Evolutionary conservation across 1,140 invertebrate species (phyloP).

Genomic region (Zaprionus gabonicus): DNA sequence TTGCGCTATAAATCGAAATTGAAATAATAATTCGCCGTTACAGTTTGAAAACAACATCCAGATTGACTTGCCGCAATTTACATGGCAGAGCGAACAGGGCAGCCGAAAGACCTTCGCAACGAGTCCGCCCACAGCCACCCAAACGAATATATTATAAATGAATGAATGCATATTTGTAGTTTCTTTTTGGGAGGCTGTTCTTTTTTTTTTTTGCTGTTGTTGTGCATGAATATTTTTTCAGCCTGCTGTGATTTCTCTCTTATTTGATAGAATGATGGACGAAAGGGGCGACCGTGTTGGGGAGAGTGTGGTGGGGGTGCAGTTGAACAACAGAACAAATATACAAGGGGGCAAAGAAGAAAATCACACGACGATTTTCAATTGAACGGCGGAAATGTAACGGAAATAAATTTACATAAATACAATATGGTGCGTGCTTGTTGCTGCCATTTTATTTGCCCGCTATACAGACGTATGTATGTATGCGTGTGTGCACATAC

Average conservation of each 20-base stretch:
- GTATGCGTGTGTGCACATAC: conserved; percentile 16
- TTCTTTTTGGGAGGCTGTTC: conserved; percentile 24
- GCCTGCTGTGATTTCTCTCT: conserved; percentile 35
- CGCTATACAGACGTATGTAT: conserved; percentile 44
- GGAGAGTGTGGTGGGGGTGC: background rate
- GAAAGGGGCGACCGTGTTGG: background rate
- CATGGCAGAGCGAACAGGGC: conserved; percentile 33
- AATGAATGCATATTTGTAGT: conserved; percentile 64
- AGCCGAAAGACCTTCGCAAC: conserved; percentile 12
- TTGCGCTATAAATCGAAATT: conserved; percentile 25
- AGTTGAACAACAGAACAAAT: conserved; percentile 46
- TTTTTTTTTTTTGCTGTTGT: conserved; percentile 13
- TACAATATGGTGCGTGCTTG: conserved; percentile 82
- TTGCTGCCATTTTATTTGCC: conserved; percentile 79
- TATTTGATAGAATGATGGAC: background rate
- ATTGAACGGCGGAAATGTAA: conserved; percentile 83
- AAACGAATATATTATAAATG: conserved; percentile 44
- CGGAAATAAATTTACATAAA: conserved; percentile 84
- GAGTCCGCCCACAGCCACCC: background rate
- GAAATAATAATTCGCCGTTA: conserved; percentile 33
- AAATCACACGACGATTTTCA: conserved; percentile 81
- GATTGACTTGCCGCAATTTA: conserved; percentile 60
- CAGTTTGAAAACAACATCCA: conserved; percentile 44
- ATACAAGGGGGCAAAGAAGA: conserved; percentile 43
- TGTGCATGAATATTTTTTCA: conserved; percentile 44